These are phyloP conservation scores for Caenorhabditis sinica DNA, from an alignment of 2,888 invertebrate species.

Conservation along the genomic window DNA sequence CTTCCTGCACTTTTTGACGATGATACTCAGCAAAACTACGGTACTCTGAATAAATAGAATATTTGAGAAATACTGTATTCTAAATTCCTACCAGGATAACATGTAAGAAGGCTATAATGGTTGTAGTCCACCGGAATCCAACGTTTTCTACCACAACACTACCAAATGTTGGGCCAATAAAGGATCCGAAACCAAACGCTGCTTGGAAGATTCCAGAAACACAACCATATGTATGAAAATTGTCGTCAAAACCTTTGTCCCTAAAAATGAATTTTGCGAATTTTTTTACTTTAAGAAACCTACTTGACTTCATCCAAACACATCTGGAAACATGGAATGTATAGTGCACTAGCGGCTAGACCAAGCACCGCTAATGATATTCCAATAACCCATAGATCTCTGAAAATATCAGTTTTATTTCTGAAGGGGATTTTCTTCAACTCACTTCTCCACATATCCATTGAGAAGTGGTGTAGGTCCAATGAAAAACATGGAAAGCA, in stretches of 20 bases:
- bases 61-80: not conserved
- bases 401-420: conserved; percentile 59
- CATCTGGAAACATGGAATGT: conserved; percentile 92
- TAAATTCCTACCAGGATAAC: conserved; percentile 69
- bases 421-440: too few relatives aligned
- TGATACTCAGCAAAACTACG: conserved; percentile 15
- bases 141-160: conserved; percentile 80
- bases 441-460: conserved; percentile 47
- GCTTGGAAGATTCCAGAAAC: conserved; percentile 95
- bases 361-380: conserved; percentile 89
- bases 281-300: conserved; percentile 41
- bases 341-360: conserved; percentile 90
- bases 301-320: conserved; percentile 91
- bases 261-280: conserved; percentile 76
- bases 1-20: conserved; percentile 21
- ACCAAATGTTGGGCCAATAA: conserved; percentile 83
- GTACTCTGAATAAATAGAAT: conserved; percentile 26
- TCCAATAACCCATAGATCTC: conserved; percentile 86
- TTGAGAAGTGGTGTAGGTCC: conserved; percentile 82
- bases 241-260: conserved; percentile 88
- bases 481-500: conserved; percentile 82
- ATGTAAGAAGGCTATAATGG: conserved; percentile 79
- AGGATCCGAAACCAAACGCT: conserved; percentile 90
- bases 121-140: conserved; percentile 84
- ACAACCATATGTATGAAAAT: conserved; percentile 92